Percentiles rank a stretch among this genome's conserved stretches.
These are phyloP conservation scores for Gracilinanus agilis DNA, from an alignment of 2,113 vertebrate species.

Conservation along the genomic window DNA sequence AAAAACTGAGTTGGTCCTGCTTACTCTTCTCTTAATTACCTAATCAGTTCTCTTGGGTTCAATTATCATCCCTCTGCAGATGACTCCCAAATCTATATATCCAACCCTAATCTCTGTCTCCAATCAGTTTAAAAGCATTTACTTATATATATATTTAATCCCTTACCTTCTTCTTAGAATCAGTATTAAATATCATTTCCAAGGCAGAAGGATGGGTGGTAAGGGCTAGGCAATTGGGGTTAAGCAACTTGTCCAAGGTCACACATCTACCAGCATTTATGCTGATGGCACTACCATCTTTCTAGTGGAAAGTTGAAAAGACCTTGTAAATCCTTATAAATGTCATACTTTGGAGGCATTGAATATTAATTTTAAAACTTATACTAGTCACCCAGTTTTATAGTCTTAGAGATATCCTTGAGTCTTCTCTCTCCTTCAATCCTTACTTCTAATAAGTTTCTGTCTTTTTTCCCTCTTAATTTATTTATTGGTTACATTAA, in stretches of 20 bases:
- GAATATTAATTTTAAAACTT: too few relatives aligned
- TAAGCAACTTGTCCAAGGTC: too few relatives aligned
- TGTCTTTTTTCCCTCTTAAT: background rate
- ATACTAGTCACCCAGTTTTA: background rate
- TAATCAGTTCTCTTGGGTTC: background rate
- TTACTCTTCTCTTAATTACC: background rate
- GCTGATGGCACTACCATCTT: background rate
- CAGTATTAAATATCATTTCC: too few relatives aligned
- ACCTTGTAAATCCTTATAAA: too few relatives aligned
- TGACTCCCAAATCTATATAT: background rate
- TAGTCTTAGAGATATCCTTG: background rate
- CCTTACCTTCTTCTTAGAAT: too few relatives aligned
- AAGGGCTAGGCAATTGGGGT: too few relatives aligned
- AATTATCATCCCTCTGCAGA: background rate
- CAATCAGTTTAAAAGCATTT: background rate
- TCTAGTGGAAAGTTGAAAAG: too few relatives aligned
- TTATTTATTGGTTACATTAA: too few relatives aligned
- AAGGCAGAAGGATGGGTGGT: too few relatives aligned
- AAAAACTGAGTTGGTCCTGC: background rate
- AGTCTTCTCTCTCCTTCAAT: background rate
- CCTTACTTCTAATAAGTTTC: background rate
- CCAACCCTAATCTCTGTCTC: background rate
- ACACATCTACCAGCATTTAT: background rate
- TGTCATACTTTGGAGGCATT: too few relatives aligned
- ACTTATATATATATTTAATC: too few relatives aligned